Base-by-base conservation (phyloP, 1,140 invertebrate genomes). In the Panagrolaimus sp. region DNA sequence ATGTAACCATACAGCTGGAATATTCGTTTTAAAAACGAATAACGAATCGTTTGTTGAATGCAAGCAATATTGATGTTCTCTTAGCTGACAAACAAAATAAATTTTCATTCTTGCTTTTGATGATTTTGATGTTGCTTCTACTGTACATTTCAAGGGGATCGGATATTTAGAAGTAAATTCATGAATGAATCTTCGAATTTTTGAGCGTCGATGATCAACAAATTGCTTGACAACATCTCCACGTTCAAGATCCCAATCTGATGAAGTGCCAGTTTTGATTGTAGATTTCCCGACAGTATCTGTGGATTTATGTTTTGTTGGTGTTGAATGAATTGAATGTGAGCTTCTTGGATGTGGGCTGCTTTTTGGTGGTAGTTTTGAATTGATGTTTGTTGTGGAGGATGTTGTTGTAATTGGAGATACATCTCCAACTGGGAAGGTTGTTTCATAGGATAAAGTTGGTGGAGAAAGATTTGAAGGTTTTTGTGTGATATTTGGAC, bases 1-100 rank as follows among this genome's bases (percentile, higher is more conserved):
- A 86, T 95, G 92, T 71, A 95, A 91, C 92, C 92, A 96, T 63
- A 90, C 89, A 73, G 91, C 87, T 11, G 92, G 90, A 84, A 91
- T 89, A 72, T 90, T 88, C 48, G 92, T 94, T 78, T 91, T 88
- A 87, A 93, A 88, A 1, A 88, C 90, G 84, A 94, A 95, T 20
- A 79, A 90, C 89, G 63, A 72, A 69, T 53, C 89, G 89, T 48
- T 13, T 77, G 89, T 89, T 64, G 88, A 89, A 86, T 92, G 95
- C n/a, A 95, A 86, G 84, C 92, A 96, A 84, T 93, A 90, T 69
- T 57, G 44, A 7, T 72, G 72, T 14, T 48, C 65, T 9, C 67
- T 65, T 31, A 67, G 88, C 81, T 91, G 90, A 86, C 92, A 95
- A 53, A 89, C 89, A 85, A 95, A 95, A 84, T 92, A 90, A 46